Conservation (phyloP, 2,797 vertebrate species). For the Anniella stebbinsi region DNA sequence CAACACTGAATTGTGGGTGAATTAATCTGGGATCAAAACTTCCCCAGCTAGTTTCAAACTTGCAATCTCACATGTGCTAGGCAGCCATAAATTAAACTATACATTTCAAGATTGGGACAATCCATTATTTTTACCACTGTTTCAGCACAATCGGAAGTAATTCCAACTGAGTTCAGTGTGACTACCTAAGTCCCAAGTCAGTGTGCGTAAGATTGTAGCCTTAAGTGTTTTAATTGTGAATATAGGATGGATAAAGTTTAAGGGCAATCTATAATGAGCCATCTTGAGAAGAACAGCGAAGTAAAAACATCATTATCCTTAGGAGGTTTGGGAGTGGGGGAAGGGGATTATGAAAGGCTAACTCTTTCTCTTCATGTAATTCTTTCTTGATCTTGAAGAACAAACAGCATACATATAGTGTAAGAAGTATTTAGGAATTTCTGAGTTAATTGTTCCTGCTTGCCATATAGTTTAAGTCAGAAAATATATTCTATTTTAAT, state of each 20-base stretch:
- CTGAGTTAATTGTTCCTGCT: neutral
- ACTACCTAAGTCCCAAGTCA: neutral
- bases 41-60: neutral
- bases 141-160: neutral
- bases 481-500: neutral
- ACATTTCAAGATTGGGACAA: neutral
- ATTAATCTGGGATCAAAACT: neutral
- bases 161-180: neutral
- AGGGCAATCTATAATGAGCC: neutral
- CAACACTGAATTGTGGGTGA: neutral
- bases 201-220: neutral
- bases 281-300: neutral
- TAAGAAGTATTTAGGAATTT: slow-evolving; percentile 5
- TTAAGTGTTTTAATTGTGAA: neutral
- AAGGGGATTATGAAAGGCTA: neutral
- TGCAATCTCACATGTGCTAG: neutral
- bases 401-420: neutral
- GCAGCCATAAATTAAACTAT: neutral
- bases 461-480: neutral
- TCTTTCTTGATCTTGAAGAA: neutral
- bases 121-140: neutral
- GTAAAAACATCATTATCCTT: neutral
- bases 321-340: neutral
- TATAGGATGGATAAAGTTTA: neutral
- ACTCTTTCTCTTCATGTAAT: neutral